Evolutionary conservation across 2,113 vertebrate genomes (phyloP), one percentile per base, ranked within the genome.

Genomic region (Egretta garzetta): DNA sequence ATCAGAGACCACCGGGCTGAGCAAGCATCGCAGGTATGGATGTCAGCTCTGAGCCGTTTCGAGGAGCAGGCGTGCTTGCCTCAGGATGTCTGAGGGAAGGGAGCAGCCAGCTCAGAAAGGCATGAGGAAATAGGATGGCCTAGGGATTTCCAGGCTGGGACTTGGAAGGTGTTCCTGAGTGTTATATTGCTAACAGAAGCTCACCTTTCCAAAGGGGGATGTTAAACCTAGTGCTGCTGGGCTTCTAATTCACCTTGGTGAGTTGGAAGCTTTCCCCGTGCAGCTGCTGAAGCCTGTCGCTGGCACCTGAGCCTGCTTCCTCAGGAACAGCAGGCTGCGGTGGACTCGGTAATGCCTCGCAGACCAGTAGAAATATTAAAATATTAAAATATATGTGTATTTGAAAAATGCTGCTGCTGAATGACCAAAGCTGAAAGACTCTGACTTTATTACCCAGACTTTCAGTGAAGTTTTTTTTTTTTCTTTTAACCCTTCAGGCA

Each of bases 401-500:
- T 87, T 89, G 73, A 89, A 63, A 92, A 87, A 79, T 53, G 60
- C 3, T 47, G 55, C 43, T 4, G 1, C 45, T 86, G n/a, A 92
- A 74, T 1, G 35, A 47, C 37, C n/a, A 63, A 77, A 83, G 47
- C 63, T 84, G 55, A 88, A 92, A 86, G 80, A 39, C 33, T 86
- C 56, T 77, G 82, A 86, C 72, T 90, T 90, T 84, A 91, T 88
- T 93, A 83, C 23, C 30, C 47, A 86, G 83, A 47, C 7, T 71
- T 95, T 52, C 52, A 22, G 55, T 52, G 47, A 79, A 14, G 0
- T 28, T 63, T 71, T 77, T 64, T 49, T 80, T 77, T 66, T 90
- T 56, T 4, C 26, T 76, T 76, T 80, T 90, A 94, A 92, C 94
- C 71, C 88, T 92, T 77, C 90, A 95, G 95, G 90, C 75, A 93